Evolutionary conservation across 2,113 vertebrate species (phyloP).

Genomic region (Chaetura pelagica): DNA sequence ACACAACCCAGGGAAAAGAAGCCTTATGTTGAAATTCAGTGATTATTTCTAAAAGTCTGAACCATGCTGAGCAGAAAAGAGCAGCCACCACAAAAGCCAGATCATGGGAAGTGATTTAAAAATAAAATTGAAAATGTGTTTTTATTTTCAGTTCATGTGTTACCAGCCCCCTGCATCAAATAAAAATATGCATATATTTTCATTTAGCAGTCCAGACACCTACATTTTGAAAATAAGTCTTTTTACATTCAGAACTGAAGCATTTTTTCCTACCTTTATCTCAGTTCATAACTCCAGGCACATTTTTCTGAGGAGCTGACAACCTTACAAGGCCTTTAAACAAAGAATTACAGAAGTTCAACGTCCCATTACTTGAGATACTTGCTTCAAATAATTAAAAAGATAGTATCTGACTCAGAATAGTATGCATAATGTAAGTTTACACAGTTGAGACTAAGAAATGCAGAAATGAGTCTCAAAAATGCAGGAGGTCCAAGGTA

Average conservation of each 20-base stretch:
- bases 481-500: not conserved
- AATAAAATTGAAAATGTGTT: not conserved
- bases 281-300: not conserved
- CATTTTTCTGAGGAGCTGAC: not conserved
- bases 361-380: not conserved
- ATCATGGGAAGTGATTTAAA: not conserved
- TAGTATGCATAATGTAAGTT: not conserved
- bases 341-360: not conserved
- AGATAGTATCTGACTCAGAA: not conserved
- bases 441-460: not conserved
- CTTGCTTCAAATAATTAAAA: not conserved
- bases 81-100: fast-evolving
- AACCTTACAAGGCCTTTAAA: not conserved
- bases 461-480: not conserved
- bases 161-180: not conserved
- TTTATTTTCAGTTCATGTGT: not conserved
- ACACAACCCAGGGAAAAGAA: not conserved
- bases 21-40: not conserved
- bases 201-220: not conserved
- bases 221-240: not conserved
- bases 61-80: not conserved
- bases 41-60: not conserved
- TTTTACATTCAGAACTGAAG: not conserved
- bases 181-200: not conserved
- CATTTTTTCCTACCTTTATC: not conserved